Evolutionary conservation across 2,113 vertebrate genomes (phyloP).

Genomic region (Proteles cristata): DNA sequence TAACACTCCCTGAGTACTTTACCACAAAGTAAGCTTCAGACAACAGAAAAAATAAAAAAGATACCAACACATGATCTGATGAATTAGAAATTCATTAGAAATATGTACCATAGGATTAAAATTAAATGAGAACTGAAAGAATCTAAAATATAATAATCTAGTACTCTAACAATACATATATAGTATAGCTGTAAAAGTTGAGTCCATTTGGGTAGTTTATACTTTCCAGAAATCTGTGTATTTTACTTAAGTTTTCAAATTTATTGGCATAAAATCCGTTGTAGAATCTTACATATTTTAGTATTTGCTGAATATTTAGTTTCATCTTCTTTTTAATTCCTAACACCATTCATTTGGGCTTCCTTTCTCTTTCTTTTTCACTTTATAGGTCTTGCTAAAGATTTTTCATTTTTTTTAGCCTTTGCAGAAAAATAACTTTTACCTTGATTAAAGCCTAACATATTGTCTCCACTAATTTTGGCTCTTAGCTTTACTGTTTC

Average conservation of each 20-base stretch:
- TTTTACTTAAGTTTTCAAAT: slow-evolving; percentile 22
- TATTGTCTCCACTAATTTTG: not conserved
- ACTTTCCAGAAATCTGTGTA: not conserved
- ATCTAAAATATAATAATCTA: not conserved
- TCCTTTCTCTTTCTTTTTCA: not conserved
- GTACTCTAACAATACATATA: not conserved
- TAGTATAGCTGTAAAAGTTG: not conserved
- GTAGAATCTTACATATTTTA: not conserved
- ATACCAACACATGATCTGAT: not conserved
- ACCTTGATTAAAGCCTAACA: not conserved
- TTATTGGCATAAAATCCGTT: not conserved
- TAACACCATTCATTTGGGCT: not conserved
- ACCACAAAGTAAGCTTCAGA: not conserved
- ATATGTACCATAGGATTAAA: not conserved
- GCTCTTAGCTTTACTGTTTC: not conserved
- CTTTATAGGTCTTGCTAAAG: not conserved
- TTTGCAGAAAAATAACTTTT: not conserved
- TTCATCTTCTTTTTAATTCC: not conserved
- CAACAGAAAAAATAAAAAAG: not conserved
- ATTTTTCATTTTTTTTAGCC: not conserved
- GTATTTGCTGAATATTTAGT: not conserved
- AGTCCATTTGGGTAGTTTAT: not conserved
- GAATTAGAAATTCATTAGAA: too few relatives aligned
- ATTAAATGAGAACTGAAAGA: not conserved
- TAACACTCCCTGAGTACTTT: not conserved